These are phyloP conservation scores for Neomorphus geoffroyi DNA, from an alignment of 2,797 vertebrate genomes.

Conservation along the genomic window DNA sequence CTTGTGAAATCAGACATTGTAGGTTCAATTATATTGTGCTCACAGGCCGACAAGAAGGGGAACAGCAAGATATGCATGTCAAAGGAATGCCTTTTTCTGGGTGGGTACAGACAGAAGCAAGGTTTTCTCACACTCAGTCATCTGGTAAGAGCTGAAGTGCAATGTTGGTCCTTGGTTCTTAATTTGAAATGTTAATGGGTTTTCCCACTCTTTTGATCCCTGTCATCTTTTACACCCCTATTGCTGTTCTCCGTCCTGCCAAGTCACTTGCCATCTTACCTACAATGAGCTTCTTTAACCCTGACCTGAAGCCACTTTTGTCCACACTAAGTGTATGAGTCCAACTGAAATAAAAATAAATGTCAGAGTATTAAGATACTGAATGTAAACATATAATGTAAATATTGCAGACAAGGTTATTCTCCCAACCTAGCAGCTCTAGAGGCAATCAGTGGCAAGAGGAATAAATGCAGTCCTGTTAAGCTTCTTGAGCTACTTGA, in stretches of 20 bases:
- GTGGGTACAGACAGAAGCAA: not conserved
- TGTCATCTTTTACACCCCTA: not conserved
- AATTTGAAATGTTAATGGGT: not conserved
- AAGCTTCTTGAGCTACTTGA: accelerated
- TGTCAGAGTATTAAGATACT: not conserved
- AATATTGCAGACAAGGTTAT: not conserved
- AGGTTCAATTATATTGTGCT: not conserved
- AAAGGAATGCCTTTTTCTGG: not conserved
- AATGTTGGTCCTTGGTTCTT: not conserved
- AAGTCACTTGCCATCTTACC: not conserved
- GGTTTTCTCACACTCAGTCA: not conserved
- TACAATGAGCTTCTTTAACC: not conserved
- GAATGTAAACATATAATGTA: not conserved
- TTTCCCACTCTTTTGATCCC: not conserved
- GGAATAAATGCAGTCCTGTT: not conserved
- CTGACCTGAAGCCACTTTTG: not conserved
- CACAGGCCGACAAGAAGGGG: not conserved
- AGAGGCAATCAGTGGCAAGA: not conserved
- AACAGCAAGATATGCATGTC: not conserved
- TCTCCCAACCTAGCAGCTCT: not conserved
- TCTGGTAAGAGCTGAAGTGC: not conserved
- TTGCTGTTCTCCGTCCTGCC: not conserved
- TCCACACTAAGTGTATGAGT: not conserved
- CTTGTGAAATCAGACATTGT: not conserved
- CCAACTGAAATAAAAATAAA: not conserved